phyloP scores from a whole-genome alignment of 2,888 invertebrate genomes.

The Stegana nigrithorax region DNA sequence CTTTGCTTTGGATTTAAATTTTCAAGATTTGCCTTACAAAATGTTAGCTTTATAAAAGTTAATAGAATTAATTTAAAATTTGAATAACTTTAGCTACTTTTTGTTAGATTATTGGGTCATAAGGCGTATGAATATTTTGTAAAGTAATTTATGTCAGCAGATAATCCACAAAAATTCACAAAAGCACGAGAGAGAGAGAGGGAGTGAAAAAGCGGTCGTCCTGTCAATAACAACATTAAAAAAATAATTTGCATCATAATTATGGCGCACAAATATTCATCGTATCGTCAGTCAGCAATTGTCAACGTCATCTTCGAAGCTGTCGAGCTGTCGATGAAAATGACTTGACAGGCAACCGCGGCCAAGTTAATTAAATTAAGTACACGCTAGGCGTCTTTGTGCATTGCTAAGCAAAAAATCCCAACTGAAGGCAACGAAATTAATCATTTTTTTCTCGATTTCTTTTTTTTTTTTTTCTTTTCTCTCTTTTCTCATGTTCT shows the following conservation, averaged over 20 bases:
- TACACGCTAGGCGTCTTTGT: constrained; percentile 27
- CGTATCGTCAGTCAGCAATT: not conserved
- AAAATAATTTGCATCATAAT: not conserved
- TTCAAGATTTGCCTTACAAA: no score
- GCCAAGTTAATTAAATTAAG: constrained; percentile 55
- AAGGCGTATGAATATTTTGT: no score
- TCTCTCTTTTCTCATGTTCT: not conserved
- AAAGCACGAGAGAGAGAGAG: not conserved
- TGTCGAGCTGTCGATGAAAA: not conserved
- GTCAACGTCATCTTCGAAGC: not conserved
- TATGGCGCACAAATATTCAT: not conserved
- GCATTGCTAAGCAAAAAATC: constrained; percentile 7
- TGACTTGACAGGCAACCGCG: not conserved
- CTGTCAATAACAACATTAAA: not conserved
- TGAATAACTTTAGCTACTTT: no score
- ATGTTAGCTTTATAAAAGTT: no score
- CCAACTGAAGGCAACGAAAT: constrained; percentile 36
- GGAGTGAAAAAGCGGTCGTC: no score
- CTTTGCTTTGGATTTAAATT: no score
- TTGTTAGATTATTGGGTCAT: no score
- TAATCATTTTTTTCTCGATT: constrained; percentile 49
- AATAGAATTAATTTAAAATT: no score
- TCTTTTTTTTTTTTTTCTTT: not conserved
- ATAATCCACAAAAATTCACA: no score
- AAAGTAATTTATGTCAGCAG: no score